Conservation (phyloP, 2,113 vertebrate species). For the Pelodiscus sinensis region DNA sequence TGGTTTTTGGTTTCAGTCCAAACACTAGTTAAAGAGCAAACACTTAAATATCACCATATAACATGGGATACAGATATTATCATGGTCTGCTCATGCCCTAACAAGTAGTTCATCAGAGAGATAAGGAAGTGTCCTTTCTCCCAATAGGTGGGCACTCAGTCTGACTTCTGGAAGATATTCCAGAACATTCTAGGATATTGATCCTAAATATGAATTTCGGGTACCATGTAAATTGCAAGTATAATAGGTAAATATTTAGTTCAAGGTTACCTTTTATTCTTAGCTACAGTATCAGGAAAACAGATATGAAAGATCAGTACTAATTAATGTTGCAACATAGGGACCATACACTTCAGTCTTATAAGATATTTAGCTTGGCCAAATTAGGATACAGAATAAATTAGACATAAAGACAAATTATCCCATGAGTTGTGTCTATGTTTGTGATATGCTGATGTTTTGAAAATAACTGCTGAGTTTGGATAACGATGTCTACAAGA, state of each 20-base stretch:
- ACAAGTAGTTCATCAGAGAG: background rate
- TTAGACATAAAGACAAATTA: background rate
- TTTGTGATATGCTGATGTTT: background rate
- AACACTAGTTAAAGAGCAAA: background rate
- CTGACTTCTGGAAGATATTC: background rate
- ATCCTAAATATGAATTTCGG: background rate
- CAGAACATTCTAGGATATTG: background rate
- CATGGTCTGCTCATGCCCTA: background rate
- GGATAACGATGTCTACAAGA: background rate
- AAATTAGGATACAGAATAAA: background rate
- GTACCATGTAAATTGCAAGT: background rate
- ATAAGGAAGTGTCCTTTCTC: background rate
- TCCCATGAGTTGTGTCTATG: background rate
- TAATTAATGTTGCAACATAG: background rate
- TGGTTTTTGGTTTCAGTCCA: background rate
- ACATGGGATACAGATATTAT: background rate
- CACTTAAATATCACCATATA: background rate
- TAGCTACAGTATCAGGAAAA: background rate
- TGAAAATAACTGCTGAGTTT: background rate
- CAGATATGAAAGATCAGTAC: background rate
- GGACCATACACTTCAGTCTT: background rate
- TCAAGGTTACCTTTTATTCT: background rate
- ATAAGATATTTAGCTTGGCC: background rate
- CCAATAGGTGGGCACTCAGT: background rate
- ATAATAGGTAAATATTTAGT: background rate